Base-by-base conservation (phyloP, 2,888 invertebrate species). In the Pyrocoelia pectoralis region DNA sequence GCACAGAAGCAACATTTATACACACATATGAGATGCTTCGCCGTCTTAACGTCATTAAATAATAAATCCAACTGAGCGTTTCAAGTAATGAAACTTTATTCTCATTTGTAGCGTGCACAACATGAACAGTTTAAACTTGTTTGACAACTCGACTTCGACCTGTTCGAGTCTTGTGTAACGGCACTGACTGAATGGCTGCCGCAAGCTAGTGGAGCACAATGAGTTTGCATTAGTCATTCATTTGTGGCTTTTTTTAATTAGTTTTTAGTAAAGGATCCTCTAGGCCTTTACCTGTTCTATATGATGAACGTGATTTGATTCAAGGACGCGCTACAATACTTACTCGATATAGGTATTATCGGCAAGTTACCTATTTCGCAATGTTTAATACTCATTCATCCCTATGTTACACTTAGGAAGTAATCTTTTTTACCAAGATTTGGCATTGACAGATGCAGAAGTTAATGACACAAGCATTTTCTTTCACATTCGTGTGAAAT, bases 101-200 rank as follows among this genome's bases (percentile, higher is more conserved):
- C 43, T 28, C 48, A 53, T 33, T 33, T 33, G n/a, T 10, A 4
- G 10, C 33, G n/a, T 57, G 57, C 43, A 58, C 64, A 59, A 61
- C 61, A 66, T 60, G 64, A 61, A 65, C 56, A 51, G 66, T 68
- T 68, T 57, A 53, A 74, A 74, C 74, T 67, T 69, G 74, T 74
- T 71, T 72, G 72, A 70, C 74, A 69, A 72, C 70, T 72, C 70
- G 66, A 65, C 66, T 67, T 61, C 68, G 70, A 69, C 71, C 70
- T 70, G 70, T 67, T 68, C 69, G 56, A 71, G 59, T 64, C 64
- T 64, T 64, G 60, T 66, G 68, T 70, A 72, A 71, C 72, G 70
- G 72, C 69, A 70, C 54, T 66, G 68, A 70, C 53, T 67, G 68
- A 60, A 68, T 60, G 64, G 70, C 61, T 63, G 62, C 67, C 65